A percentile compares a stretch with the other conserved stretches of the same genome.
phyloP scores from a whole-genome alignment of 2,888 invertebrate species.

The Meandrusa payeni region DNA sequence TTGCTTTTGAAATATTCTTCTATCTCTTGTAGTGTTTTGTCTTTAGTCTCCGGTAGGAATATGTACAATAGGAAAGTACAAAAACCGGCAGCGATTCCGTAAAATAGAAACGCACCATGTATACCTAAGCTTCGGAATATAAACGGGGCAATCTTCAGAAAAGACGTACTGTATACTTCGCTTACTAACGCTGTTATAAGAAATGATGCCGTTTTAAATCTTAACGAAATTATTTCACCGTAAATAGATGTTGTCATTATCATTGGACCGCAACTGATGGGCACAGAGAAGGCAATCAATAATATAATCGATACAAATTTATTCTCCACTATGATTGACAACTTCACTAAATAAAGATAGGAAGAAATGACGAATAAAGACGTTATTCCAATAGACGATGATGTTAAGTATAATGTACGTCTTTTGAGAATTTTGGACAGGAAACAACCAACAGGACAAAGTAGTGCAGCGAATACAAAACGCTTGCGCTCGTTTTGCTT shows the following conservation, averaged over 20 bases:
- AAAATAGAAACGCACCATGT: conserved; percentile 46
- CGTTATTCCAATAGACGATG: conserved; percentile 23
- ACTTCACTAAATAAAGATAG: conserved; percentile 30
- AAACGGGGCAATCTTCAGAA: conserved; percentile 25
- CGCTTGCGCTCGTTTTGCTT: too few relatives aligned
- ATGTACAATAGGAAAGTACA: conserved; percentile 31
- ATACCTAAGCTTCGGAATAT: conserved; percentile 38
- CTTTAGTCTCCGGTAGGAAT: conserved; percentile 40
- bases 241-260: conserved; percentile 50
- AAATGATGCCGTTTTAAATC: conserved; percentile 21
- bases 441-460: conserved; percentile 50
- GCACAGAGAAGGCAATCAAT: conserved; percentile 44
- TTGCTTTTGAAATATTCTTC: conserved; percentile 30
- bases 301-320: conserved; percentile 39
- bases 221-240: conserved; percentile 31
- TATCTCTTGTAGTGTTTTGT: conserved; percentile 38
- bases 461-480: too few relatives aligned
- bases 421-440: conserved; percentile 45
- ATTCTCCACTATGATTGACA: conserved; percentile 29
- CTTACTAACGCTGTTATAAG: conserved; percentile 2
- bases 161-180: conserved; percentile 9
- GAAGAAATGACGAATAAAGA: conserved; percentile 29
- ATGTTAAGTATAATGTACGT: conserved; percentile 34
- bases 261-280: conserved; percentile 55
- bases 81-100: conserved; percentile 30